A percentile compares a stretch with the other conserved stretches of the same genome.
Conservation (phyloP, 2,797 vertebrate species). For the Cyprinella venusta region DNA sequence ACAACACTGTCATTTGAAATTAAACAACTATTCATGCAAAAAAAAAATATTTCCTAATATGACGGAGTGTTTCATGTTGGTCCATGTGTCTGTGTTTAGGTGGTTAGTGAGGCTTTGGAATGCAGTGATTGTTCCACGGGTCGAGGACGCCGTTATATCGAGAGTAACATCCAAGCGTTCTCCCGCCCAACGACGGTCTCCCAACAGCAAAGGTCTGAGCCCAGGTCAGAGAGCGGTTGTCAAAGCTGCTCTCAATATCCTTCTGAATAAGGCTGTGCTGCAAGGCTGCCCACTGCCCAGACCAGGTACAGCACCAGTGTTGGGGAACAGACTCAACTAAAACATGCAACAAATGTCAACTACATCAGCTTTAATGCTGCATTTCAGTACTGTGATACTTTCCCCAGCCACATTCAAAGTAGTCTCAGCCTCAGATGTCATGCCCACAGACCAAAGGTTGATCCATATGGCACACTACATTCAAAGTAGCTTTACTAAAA, state of each 20-base stretch:
- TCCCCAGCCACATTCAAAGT: neutral
- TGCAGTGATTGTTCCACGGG: slow-evolving; percentile 87
- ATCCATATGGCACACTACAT: neutral
- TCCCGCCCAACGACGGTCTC: slow-evolving; percentile 70
- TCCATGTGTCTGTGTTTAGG: slow-evolving; percentile 67
- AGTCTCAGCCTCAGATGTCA: neutral
- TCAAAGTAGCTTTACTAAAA: neutral
- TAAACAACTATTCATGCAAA: neutral
- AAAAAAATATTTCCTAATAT: neutral
- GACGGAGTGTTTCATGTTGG: neutral
- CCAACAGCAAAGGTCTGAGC: slow-evolving; percentile 78
- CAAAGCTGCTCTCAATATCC: slow-evolving; percentile 93
- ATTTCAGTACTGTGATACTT: neutral
- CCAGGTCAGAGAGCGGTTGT: slow-evolving; percentile 92
- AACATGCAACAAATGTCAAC: neutral
- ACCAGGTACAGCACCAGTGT: slow-evolving; percentile 76
- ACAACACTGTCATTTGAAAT: neutral
- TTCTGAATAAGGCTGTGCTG: slow-evolving; percentile 92
- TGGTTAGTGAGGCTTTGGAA: slow-evolving; percentile 96
- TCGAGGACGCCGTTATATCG: slow-evolving; percentile 90
- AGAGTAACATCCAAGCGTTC: slow-evolving; percentile 84
- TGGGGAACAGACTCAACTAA: neutral
- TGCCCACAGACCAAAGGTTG: neutral
- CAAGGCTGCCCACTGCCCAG: slow-evolving; percentile 88
- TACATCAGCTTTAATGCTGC: neutral